A percentile compares a stretch with the other conserved stretches of the same genome.
phyloP scores from a whole-genome alignment of 2,888 invertebrate species.

The Agonopterix subpropinquella region DNA sequence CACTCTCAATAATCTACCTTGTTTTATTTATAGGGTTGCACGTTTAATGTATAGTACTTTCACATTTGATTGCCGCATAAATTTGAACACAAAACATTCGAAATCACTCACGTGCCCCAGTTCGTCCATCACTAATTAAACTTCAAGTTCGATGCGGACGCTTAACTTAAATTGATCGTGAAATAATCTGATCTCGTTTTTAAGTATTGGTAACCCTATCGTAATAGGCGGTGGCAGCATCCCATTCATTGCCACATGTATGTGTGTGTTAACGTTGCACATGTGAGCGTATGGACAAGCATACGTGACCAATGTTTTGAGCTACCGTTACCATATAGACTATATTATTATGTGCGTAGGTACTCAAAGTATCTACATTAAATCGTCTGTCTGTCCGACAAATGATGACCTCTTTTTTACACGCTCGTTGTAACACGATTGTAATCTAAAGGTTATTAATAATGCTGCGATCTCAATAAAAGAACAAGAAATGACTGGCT shows the following conservation, averaged over 20 bases:
- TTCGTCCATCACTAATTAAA: neutral
- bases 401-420: conserved; percentile 45
- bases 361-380: conserved; percentile 32
- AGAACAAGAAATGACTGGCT: conserved; percentile 28
- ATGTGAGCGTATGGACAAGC: conserved; percentile 19
- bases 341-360: conserved; percentile 23
- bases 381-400: conserved; percentile 37
- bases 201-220: conserved; percentile 41
- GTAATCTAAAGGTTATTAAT: conserved; percentile 42
- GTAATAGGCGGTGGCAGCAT: conserved; percentile 50
- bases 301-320: conserved; percentile 24
- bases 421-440: conserved; percentile 34
- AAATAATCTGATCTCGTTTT: conserved; percentile 2
- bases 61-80: conserved; percentile 11
- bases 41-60: conserved; percentile 18
- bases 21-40: conserved; percentile 60
- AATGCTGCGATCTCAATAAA: conserved; percentile 35
- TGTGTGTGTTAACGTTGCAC: conserved; percentile 20
- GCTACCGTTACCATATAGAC: conserved; percentile 48
- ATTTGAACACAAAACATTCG: neutral
- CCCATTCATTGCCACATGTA: conserved; percentile 49
- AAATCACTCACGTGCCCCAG: too few species aligned
- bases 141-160: neutral
- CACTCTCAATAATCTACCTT: conserved; percentile 58
- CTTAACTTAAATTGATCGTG: conserved; percentile 7